phyloP scores from a whole-genome alignment of 2,113 vertebrate genomes.

The Motacilla tschutschensis region DNA sequence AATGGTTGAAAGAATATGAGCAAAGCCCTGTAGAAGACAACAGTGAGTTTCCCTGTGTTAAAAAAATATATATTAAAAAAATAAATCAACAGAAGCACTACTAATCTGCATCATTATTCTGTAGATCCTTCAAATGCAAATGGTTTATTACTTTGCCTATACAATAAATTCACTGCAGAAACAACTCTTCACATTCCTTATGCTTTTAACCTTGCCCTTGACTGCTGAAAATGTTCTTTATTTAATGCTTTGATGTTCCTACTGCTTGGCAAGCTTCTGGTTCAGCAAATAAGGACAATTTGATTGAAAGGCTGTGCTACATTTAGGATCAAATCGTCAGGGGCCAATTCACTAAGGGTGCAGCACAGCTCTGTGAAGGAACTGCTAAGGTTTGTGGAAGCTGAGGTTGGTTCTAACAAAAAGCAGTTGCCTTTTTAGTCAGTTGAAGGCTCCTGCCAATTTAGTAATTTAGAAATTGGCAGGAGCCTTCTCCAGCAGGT shows the following conservation, averaged over 20 bases:
- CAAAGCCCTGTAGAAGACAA: neutral
- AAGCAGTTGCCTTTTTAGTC: neutral
- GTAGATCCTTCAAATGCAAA: constrained; percentile 38
- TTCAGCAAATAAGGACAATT: constrained; percentile 18
- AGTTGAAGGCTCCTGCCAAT: neutral
- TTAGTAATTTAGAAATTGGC: neutral
- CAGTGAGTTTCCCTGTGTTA: neutral
- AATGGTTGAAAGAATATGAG: neutral
- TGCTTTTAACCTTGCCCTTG: constrained; percentile 53
- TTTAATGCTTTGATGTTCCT: constrained; percentile 44
- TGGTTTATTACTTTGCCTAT: constrained; percentile 15
- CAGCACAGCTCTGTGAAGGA: neutral
- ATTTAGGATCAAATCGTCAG: constrained; percentile 29
- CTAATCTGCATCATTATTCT: constrained; percentile 23
- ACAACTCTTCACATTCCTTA: constrained; percentile 22
- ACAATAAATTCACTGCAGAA: constrained; percentile 48
- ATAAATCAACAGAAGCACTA: neutral
- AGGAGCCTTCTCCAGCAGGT: neutral
- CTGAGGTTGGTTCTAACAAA: neutral
- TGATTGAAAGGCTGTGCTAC: constrained; percentile 36
- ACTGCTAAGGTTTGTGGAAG: neutral
- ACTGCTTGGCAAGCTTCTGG: constrained; percentile 34
- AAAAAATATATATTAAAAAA: neutral
- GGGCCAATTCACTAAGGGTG: neutral
- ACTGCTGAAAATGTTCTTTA: constrained; percentile 54